Base-by-base conservation (phyloP, 2,888 invertebrate genomes). In the Sepiola atlantica region DNA sequence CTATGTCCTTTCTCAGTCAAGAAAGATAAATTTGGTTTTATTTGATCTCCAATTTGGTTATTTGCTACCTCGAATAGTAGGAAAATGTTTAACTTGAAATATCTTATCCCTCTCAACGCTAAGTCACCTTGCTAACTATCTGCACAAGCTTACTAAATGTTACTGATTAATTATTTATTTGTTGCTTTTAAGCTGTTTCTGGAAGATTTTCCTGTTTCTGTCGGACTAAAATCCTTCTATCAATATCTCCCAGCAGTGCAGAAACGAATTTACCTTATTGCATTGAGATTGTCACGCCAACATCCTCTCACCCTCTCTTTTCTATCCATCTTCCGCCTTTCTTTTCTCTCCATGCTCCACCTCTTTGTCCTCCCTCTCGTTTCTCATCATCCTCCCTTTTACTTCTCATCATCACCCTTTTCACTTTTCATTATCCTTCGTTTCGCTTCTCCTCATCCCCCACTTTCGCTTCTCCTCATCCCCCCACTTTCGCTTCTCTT, bases 121-220 rank as follows among this genome's bases (percentile, higher is more conserved):
- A 77, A 77, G 77, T n/a, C 0, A 77, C n/a, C 77, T 77, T n/a
- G 32, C 77, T 32, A 77, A n/a, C n/a, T 32, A 77, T n/a, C 10
- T 12, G 32, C 16, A 77, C n/a, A n/a, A 16, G n/a, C n/a, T 77
- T 77, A n/a, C 77, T n/a, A 77, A 77, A 77, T n/a, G 77, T 77
- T 77, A 77, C 77, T 77, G 77, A 77, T 77, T 77, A 32, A 77
- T 77, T 77, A 77, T 77, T 77, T 77, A 77, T 77, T 77, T 32
- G 77, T 77, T 77, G 77, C 77, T n/a, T 77, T 45, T 77, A n/a
- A 77, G 77, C n/a, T 77, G n/a, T 16, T 77, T 77, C 77, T 77
- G n/a, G 21, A 77, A 77, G 77, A n/a, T 77, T 77, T 77, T n/a
- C 77, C 77, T n/a, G n/a, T 77, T 77, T 77, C n/a, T 32, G 21